phyloP scores from a whole-genome alignment of 1,140 invertebrate species.

The Drosophila yakuba region DNA sequence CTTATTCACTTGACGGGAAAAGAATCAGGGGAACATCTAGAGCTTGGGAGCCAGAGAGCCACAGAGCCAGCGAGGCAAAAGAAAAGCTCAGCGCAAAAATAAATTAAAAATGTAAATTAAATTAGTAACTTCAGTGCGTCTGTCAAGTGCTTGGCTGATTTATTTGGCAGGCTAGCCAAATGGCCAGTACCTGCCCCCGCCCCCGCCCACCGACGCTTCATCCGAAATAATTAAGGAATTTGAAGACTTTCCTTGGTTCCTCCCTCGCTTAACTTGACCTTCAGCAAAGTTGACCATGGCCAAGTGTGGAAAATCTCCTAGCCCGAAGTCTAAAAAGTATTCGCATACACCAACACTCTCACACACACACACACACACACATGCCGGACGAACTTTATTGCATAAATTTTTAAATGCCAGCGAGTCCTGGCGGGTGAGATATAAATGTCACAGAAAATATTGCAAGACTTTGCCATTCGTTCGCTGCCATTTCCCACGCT shows the following conservation, averaged over 20 bases:
- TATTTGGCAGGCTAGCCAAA: constrained; percentile 67
- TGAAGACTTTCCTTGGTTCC: constrained; percentile 32
- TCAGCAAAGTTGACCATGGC: constrained; percentile 42
- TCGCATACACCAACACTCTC: constrained; percentile 2
- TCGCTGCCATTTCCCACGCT: constrained; percentile 9
- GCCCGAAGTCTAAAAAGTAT: constrained; percentile 31
- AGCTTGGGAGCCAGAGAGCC: background rate
- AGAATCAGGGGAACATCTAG: constrained; percentile 27
- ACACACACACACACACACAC: constrained; percentile 5
- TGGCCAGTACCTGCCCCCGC: constrained; percentile 27
- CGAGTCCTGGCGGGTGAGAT: constrained; percentile 35
- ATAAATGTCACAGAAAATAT: constrained; percentile 81
- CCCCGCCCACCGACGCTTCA: background rate
- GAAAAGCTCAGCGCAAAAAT: constrained; percentile 58
- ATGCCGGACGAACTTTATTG: constrained; percentile 66
- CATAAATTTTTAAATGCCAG: constrained; percentile 78
- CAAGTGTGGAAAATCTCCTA: constrained; percentile 52
- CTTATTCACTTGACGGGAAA: constrained; percentile 79
- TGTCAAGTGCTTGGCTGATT: constrained; percentile 81
- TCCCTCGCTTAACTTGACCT: constrained; percentile 48
- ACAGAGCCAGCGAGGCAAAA: constrained; percentile 1
- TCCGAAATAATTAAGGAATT: constrained; percentile 41
- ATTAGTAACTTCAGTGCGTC: constrained; percentile 83
- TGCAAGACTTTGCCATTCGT: constrained; percentile 59
- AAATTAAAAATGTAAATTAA: constrained; percentile 84